These are phyloP conservation scores for Carcinoscorpius rotundicauda DNA, from an alignment of 1,140 invertebrate genomes.

Conservation along the genomic window DNA sequence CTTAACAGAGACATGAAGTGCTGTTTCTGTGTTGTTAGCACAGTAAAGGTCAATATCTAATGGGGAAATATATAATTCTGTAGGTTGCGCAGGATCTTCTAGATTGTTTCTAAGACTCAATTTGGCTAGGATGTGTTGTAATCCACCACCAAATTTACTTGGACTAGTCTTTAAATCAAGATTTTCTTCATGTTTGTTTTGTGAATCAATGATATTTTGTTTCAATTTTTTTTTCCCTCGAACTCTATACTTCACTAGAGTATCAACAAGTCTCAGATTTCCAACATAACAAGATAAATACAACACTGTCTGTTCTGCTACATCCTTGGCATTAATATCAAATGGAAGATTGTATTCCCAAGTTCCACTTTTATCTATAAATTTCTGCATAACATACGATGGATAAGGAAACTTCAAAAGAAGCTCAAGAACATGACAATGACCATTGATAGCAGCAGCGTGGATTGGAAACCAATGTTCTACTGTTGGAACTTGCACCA, in stretches of 20 bases:
- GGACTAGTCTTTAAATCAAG: constrained; percentile 1
- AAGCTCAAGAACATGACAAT: constrained; percentile 57
- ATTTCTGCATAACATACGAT: constrained; percentile 49
- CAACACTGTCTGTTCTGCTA: constrained; percentile 73
- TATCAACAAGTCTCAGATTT: constrained; percentile 63
- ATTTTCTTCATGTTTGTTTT: constrained; percentile 11
- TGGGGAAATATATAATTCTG: constrained; percentile 44
- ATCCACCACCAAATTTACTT: constrained; percentile 62
- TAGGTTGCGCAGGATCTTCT: constrained; percentile 13
- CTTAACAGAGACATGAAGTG: constrained; percentile 62
- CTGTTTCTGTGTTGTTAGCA: constrained; percentile 57
- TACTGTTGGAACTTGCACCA: constrained; percentile 61
- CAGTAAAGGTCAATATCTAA: constrained; percentile 61
- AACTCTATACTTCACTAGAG: constrained; percentile 59
- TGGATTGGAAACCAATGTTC: constrained; percentile 87
- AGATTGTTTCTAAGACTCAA: constrained; percentile 43
- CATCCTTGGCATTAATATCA: constrained; percentile 79
- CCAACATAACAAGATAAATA: constrained; percentile 77
- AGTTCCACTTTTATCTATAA: constrained; percentile 49
- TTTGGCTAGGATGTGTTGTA: constrained; percentile 72
- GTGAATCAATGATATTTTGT: constrained; percentile 4
- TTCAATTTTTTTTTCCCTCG: constrained; percentile 36
- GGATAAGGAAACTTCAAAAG: constrained; percentile 75
- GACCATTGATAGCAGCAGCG: constrained; percentile 78
- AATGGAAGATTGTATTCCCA: constrained; percentile 77